A percentile compares a stretch with the other conserved stretches of the same genome.
phyloP scores from a whole-genome alignment of 2,888 invertebrate genomes.

The Brachyptera putata region DNA sequence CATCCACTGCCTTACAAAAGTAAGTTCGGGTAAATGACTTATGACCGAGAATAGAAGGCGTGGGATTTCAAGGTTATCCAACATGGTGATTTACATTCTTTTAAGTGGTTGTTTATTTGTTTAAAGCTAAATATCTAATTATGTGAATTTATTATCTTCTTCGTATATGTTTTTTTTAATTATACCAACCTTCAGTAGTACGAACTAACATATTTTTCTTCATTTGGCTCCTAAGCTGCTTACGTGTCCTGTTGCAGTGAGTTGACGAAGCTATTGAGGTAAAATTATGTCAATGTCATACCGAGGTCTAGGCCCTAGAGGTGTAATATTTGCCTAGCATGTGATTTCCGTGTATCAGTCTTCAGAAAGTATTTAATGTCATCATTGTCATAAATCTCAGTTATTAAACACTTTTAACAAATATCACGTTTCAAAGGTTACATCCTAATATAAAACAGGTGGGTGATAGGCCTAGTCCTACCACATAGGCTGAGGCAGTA shows the following conservation, averaged over 20 bases:
- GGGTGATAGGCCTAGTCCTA: too few species aligned
- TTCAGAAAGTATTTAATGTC: not conserved
- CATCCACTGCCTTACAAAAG: too few species aligned
- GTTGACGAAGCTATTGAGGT: not conserved
- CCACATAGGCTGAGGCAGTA: too few species aligned
- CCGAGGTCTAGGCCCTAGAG: not conserved
- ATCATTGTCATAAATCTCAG: not conserved
- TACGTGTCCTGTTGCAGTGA: slow-evolving; percentile 3
- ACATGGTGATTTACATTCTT: not conserved
- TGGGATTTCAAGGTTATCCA: not conserved
- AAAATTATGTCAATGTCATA: slow-evolving; percentile 10
- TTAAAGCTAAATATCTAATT: not conserved
- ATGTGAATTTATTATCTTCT: not conserved
- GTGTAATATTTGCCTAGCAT: not conserved
- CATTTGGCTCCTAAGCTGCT: too few species aligned
- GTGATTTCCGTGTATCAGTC: slow-evolving; percentile 2
- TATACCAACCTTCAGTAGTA: too few species aligned
- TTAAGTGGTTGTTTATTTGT: not conserved
- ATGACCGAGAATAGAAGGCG: not conserved
- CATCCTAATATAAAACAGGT: not conserved
- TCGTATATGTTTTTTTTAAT: too few species aligned
- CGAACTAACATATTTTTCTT: too few species aligned
- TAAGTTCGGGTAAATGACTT: too few species aligned
- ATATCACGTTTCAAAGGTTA: not conserved
- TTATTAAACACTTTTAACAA: not conserved